phyloP scores from a whole-genome alignment of 2,888 invertebrate species.

The Sinohyriopsis cumingii region DNA sequence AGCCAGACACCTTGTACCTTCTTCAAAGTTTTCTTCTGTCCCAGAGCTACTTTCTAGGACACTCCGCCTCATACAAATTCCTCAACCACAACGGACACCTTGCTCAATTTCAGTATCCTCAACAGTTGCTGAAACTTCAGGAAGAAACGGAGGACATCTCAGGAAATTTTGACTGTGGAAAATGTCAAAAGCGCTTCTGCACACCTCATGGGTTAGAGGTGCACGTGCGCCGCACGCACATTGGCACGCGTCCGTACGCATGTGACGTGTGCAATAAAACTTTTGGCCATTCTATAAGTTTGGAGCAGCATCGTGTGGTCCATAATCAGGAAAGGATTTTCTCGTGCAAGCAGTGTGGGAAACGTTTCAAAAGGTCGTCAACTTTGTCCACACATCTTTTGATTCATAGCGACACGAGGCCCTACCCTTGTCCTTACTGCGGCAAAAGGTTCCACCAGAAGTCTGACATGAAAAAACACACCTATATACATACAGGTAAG shows the following conservation, averaged over 20 bases:
- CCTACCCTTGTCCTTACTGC: slow-evolving; percentile 97
- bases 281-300: slow-evolving; percentile 94
- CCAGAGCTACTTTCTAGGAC: slow-evolving; percentile 32
- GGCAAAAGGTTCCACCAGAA: slow-evolving; percentile 98
- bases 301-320: slow-evolving; percentile 92
- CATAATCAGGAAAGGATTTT: slow-evolving; percentile 70
- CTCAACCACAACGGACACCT: neutral
- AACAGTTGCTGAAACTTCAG: slow-evolving; percentile 9
- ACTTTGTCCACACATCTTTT: slow-evolving; percentile 96
- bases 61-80: slow-evolving; percentile 17
- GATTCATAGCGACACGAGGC: slow-evolving; percentile 96
- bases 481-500: slow-evolving; percentile 92
- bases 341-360: slow-evolving; percentile 96
- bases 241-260: slow-evolving; percentile 84
- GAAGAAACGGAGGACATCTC: slow-evolving; percentile 30
- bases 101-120: neutral
- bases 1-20: slow-evolving; percentile 30
- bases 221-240: slow-evolving; percentile 92
- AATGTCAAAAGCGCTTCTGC: slow-evolving; percentile 98
- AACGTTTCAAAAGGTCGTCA: slow-evolving; percentile 94
- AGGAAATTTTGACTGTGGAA: slow-evolving; percentile 48
- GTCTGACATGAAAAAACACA: slow-evolving; percentile 99
- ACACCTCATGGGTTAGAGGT: slow-evolving; percentile 98
- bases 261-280: slow-evolving; percentile 95
- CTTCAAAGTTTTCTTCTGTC: slow-evolving; percentile 40